Percentiles rank a stretch among this genome's conserved stretches.
Evolutionary conservation across 1,140 invertebrate genomes (phyloP).

Genomic region (Zophobas morio): DNA sequence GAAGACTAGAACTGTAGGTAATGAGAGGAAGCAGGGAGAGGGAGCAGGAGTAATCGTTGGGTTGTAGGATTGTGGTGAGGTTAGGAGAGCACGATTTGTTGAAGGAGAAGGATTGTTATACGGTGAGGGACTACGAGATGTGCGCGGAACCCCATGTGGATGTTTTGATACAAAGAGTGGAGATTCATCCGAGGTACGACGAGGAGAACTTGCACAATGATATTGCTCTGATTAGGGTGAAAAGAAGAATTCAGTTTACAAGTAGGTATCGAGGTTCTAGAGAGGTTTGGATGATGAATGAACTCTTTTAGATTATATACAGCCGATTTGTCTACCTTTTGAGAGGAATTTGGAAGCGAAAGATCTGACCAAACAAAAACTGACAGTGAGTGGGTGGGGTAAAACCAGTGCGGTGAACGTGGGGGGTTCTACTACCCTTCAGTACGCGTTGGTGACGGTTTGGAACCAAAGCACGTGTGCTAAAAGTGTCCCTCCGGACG

Average conservation of each 20-base stretch:
- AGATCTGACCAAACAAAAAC: slow-evolving; percentile 50
- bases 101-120: slow-evolving; percentile 72
- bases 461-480: slow-evolving; percentile 51
- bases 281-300: background rate
- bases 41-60: slow-evolving; percentile 35
- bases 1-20: slow-evolving; percentile 58
- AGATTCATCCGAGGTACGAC: slow-evolving; percentile 71
- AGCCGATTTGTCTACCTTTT: slow-evolving; percentile 82
- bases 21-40: slow-evolving; percentile 5
- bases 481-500: slow-evolving; percentile 38
- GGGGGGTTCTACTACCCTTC: slow-evolving; percentile 50
- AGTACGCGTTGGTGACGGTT: slow-evolving; percentile 50
- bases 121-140: slow-evolving; percentile 45
- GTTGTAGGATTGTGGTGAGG: slow-evolving; percentile 81
- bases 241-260: slow-evolving; percentile 72
- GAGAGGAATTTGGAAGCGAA: slow-evolving; percentile 46
- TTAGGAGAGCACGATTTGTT: slow-evolving; percentile 81
- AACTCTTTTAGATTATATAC: slow-evolving; percentile 70
- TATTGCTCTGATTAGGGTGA: slow-evolving; percentile 82
- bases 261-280: slow-evolving; percentile 46
- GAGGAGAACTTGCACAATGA: slow-evolving; percentile 85
- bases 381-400: slow-evolving; percentile 68
- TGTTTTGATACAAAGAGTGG: slow-evolving; percentile 62
- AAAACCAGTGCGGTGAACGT: slow-evolving; percentile 56
- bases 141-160: slow-evolving; percentile 69